These are phyloP conservation scores for Agapornis roseicollis DNA, from an alignment of 2,113 vertebrate genomes.

Conservation along the genomic window DNA sequence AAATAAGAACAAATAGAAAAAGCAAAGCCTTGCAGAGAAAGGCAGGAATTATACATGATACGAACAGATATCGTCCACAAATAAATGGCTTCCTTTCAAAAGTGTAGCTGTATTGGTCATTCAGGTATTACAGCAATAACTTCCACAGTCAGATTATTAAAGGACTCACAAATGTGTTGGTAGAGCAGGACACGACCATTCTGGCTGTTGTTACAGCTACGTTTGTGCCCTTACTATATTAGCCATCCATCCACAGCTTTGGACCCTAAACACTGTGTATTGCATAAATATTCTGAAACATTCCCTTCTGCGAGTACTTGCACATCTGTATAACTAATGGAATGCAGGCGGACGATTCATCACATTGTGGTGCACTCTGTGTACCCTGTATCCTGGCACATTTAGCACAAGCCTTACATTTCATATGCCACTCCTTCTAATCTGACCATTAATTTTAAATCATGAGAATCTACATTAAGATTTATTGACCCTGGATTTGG, in stretches of 20 bases:
- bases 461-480: background rate
- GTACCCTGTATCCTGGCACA: background rate
- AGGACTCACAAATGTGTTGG: background rate
- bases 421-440: background rate
- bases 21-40: background rate
- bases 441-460: background rate
- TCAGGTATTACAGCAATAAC: background rate
- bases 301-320: background rate
- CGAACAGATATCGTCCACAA: background rate
- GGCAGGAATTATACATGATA: background rate
- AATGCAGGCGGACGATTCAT: background rate
- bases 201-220: background rate
- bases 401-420: background rate
- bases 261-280: accelerated
- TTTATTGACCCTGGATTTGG: background rate
- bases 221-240: background rate
- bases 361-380: background rate
- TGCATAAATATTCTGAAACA: background rate
- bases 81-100: background rate
- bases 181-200: background rate
- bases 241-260: background rate
- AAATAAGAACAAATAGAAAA: background rate
- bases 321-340: background rate
- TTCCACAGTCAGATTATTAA: background rate
- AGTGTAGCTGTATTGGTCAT: background rate